A percentile compares a stretch with the other conserved stretches of the same genome.
These are phyloP conservation scores for Hassar affinis DNA, from an alignment of 2,113 vertebrate genomes.

Conservation along the genomic window DNA sequence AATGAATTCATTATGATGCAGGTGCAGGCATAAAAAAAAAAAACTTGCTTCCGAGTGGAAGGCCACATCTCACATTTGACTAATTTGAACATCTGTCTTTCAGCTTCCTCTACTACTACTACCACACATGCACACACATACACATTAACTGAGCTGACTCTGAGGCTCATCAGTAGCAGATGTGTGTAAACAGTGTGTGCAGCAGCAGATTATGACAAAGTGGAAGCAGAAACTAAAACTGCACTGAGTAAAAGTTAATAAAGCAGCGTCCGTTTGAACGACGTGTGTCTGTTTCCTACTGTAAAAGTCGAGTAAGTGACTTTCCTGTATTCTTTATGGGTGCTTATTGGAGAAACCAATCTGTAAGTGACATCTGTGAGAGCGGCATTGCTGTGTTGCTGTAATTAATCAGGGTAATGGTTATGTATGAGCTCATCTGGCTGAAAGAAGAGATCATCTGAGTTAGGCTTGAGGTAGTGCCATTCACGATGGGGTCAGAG, in stretches of 20 bases:
- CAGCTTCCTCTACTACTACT: conserved; percentile 4
- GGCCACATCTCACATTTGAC: not conserved
- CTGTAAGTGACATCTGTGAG: not conserved
- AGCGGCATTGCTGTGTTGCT: not conserved
- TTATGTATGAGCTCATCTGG: conserved; percentile 29
- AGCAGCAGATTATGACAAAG: not conserved
- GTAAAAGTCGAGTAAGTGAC: not conserved
- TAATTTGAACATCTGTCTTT: conserved; percentile 33
- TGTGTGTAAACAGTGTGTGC: conserved; percentile 4
- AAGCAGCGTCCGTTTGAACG: not conserved
- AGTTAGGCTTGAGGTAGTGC: conserved; percentile 24
- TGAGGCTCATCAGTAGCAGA: conserved; percentile 42
- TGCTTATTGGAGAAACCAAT: not conserved
- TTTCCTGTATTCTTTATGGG: not conserved
- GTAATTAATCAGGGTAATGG: conserved; percentile 16
- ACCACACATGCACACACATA: not conserved
- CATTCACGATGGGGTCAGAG: conserved; percentile 40
- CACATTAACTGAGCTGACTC: not conserved
- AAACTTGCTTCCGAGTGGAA: not conserved
- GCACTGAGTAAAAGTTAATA: not conserved
- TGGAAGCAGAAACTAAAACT: not conserved
- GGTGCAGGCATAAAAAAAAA: not conserved
- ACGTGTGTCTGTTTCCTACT: not conserved
- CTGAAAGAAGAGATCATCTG: not conserved
- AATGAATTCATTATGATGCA: not conserved